A percentile compares a stretch with the other conserved stretches of the same genome.
phyloP scores from a whole-genome alignment of 2,888 invertebrate genomes.

The Anarsia innoxiella region DNA sequence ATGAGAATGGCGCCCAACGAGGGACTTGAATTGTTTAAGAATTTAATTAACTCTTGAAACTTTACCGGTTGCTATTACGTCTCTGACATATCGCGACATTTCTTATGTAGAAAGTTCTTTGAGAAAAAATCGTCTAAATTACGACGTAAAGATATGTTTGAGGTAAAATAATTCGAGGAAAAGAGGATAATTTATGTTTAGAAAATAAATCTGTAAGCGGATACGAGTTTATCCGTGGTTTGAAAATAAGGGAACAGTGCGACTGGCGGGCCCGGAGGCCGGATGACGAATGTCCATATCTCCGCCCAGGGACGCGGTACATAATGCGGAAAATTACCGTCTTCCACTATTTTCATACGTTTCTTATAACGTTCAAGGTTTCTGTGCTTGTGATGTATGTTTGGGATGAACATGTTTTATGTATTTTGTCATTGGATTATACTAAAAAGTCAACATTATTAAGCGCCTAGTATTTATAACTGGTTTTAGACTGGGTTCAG shows the following conservation, averaged over 20 bases:
- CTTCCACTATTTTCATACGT: conserved; percentile 57
- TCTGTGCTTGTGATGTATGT: too few relatives aligned
- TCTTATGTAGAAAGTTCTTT: background rate
- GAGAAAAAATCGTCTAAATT: too few relatives aligned
- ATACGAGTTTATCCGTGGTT: conserved; percentile 57
- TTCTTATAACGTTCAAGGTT: too few relatives aligned
- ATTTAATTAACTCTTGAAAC: conserved; percentile 11
- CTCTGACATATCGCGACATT: background rate
- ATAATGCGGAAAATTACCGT: conserved; percentile 70
- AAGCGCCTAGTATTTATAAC: too few relatives aligned
- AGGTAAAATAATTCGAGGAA: too few relatives aligned
- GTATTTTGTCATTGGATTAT: too few relatives aligned
- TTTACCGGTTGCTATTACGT: conserved; percentile 6
- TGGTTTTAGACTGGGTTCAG: too few relatives aligned
- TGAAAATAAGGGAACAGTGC: conserved; percentile 47
- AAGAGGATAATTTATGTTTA: conserved; percentile 41
- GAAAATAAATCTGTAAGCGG: conserved; percentile 57
- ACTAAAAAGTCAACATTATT: too few relatives aligned
- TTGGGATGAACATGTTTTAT: too few relatives aligned
- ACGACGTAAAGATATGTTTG: too few relatives aligned
- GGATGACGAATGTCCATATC: conserved; percentile 60
- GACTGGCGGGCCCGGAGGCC: conserved; percentile 41
- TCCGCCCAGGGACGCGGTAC: conserved; percentile 56
- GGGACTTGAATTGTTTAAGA: conserved; percentile 17
- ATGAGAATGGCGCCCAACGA: conserved; percentile 34